phyloP scores from a whole-genome alignment of 2,113 vertebrate genomes.

The Hemiscyllium ocellatum region DNA sequence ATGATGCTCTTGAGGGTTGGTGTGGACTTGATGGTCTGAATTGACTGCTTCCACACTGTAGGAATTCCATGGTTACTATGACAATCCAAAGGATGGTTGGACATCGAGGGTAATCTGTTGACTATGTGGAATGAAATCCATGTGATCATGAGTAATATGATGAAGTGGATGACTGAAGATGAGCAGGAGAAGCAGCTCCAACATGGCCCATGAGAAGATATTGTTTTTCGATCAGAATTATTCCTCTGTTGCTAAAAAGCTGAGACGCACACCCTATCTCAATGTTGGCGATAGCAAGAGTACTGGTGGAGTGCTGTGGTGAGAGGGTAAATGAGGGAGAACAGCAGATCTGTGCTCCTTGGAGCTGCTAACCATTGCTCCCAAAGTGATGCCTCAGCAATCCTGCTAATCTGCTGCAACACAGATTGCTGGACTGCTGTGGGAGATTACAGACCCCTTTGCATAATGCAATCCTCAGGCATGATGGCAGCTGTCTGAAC shows the following conservation, averaged over 20 bases:
- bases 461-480: background rate
- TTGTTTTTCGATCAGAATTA: background rate
- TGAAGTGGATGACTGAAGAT: background rate
- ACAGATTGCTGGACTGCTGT: background rate
- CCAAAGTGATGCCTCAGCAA: background rate
- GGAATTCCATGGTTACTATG: background rate
- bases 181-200: background rate
- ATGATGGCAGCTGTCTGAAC: background rate
- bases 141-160: background rate
- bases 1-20: no score
- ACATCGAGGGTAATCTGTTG: background rate
- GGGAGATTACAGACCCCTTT: background rate
- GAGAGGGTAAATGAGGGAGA: background rate
- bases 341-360: background rate
- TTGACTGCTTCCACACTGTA: no score
- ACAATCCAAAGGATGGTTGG: background rate
- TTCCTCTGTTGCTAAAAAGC: background rate
- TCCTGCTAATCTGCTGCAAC: background rate
- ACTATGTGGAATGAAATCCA: background rate
- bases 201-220: background rate
- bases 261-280: background rate
- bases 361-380: background rate
- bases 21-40: no score
- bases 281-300: background rate
- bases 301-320: background rate